Conservation (phyloP, 2,888 invertebrate species). For the Tethea ocularis region DNA sequence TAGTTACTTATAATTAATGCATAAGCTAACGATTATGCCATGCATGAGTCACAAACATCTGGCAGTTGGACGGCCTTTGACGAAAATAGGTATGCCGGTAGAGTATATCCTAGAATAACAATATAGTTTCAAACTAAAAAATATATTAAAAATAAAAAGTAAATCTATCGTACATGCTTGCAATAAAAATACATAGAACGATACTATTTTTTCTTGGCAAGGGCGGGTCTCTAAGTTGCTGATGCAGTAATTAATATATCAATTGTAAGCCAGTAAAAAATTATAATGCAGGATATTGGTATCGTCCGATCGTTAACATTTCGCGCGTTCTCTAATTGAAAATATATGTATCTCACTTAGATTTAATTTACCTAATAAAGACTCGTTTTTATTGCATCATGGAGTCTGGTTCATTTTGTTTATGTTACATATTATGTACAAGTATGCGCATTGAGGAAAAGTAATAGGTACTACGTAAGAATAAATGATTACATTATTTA, state of each 20-base stretch:
- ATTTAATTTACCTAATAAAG: slow-evolving; percentile 24
- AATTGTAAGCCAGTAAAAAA: not conserved
- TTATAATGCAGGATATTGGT: not conserved
- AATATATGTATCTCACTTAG: slow-evolving; percentile 30
- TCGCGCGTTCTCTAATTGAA: slow-evolving; percentile 32
- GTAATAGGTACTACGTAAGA: not conserved
- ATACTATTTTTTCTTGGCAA: not conserved
- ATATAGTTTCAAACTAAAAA: too few species aligned
- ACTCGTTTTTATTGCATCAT: slow-evolving; percentile 21
- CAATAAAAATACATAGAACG: not conserved
- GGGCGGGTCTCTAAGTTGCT: not conserved
- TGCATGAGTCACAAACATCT: too few species aligned
- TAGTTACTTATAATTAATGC: too few species aligned
- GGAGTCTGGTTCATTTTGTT: slow-evolving; percentile 18
- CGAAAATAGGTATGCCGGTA: too few species aligned
- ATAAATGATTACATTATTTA: not conserved
- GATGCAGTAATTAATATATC: not conserved
- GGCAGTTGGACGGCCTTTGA: too few species aligned
- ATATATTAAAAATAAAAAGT: too few species aligned
- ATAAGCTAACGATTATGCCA: too few species aligned
- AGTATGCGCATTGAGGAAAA: not conserved
- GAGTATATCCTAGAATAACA: too few species aligned
- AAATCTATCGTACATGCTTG: not conserved
- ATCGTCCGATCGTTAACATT: slow-evolving; percentile 21
- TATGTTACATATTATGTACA: slow-evolving; percentile 18